Base-by-base conservation (phyloP, 1,140 invertebrate genomes). In the Cepaea nemoralis region DNA sequence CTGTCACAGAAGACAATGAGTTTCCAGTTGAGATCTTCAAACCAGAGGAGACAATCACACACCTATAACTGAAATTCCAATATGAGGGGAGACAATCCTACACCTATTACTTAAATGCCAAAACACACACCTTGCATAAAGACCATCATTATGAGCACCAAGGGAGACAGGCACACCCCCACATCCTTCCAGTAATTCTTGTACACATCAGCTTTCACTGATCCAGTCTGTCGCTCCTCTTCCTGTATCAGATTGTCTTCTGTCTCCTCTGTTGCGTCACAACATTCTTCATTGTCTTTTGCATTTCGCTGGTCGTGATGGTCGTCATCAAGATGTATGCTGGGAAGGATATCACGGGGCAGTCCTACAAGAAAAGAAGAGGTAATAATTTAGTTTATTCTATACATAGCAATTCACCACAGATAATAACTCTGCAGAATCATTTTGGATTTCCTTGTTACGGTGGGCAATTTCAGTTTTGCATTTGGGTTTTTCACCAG, bases 101-200 rank as follows among this genome's bases (percentile, higher is more conserved):
- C 6, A 45, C 42, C 6, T 10, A 45, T 45, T 16, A 45, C 6
- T 45, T 10, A 45, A 45, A 10, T 45, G 8, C 16, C 8, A 10
- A 45, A 45, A 10, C 37, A 42, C 77, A 79, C 84, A 90, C 92
- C 87, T 91, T 94, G 93, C 93, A 94, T 94, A 6, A 92, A 76
- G 74, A 93, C 86, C 31, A 94, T 81, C 37, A 92, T 84, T 2
- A 91, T n/a, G 14, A 98, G 88, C 70, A 98, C 95, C 0, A 93
- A 86, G 0, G 94, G 87, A 10, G 94, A 93, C 0, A 99, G 89
- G 55, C 94, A 93, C 39, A 92, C 88, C 19, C 97, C 96, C 5
- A 97, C 93, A 0, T 96, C 94, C 45, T 93, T 93, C 91, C 96
- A 94, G 90, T 99, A 99, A 31, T 94, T 92, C 12, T 91, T 88